Base-by-base conservation (phyloP, 2,113 vertebrate species). In the Morone saxatilis region DNA sequence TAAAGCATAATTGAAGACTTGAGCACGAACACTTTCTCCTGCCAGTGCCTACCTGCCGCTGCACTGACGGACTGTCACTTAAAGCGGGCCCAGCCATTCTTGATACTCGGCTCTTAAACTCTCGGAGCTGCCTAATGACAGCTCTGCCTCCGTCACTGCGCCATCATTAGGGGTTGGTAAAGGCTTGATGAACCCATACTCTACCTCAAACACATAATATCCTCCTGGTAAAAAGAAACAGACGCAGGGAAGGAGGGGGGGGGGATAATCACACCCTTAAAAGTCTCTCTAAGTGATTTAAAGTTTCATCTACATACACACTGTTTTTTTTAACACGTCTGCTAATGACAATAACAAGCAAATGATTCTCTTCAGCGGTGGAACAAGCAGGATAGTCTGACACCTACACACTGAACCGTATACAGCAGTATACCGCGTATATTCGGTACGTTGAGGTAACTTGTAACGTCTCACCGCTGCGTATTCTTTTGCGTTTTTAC, bases 71-170 rank as follows among this genome's bases (percentile, higher is more conserved):
- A 20, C 16, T 59, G 47, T 68, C 53, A 17, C 12, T 63, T 56
- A 1, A 61, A 70, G 43, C 60, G 31, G 45, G 31, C n/a, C 9
- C n/a, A 65, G 48, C 45, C 2, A 6, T 61, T 84, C 43, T 38
- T 41, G 66, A 56, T 71, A 20, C 54, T 31, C 19, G n/a, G 13
- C 75, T 59, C 62, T 73, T 62, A 76, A 31, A 31, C 31, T 31
- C 2, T 38, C 62, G 14, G 48, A 57, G 70, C 51, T 56, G 59
- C 45, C 57, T 71, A 66, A 71, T 77, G 66, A 79, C 66, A 76
- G 70, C 3, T 38, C 71, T 70, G 77, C 57, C 67, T 63, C 66
- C 47, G 50, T 80, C 69, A 19, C 51, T 12, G 69, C 68, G 72
- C 69, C 66, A 71, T 86, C 79, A 82, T 78, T 66, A 25, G 25